phyloP scores from a whole-genome alignment of 1,140 invertebrate species.

The Ooceraea biroi region DNA sequence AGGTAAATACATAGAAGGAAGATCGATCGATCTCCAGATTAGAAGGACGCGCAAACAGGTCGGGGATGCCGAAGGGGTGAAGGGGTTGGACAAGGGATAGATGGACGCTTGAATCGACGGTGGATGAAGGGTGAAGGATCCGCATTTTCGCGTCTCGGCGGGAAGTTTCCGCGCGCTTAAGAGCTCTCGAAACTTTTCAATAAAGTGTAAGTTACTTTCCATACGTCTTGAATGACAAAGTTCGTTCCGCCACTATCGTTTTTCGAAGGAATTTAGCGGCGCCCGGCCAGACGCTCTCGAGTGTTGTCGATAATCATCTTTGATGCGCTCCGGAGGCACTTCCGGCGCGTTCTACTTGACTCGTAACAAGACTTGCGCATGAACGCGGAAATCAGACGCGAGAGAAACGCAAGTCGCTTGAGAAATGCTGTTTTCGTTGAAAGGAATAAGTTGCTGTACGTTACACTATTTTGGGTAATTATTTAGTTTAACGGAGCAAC shows the following conservation, averaged over 20 bases:
- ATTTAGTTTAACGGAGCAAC: too few relatives aligned
- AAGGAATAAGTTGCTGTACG: too few relatives aligned
- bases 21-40: slow-evolving; percentile 43
- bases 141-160: slow-evolving; percentile 57
- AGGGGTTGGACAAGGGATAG: slow-evolving; percentile 5
- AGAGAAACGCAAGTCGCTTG: background rate
- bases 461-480: too few relatives aligned
- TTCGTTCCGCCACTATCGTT: slow-evolving; percentile 61
- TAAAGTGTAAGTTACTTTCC: slow-evolving; percentile 67
- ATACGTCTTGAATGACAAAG: slow-evolving; percentile 64
- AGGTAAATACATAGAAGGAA: background rate
- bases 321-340: slow-evolving; percentile 52
- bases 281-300: slow-evolving; percentile 32
- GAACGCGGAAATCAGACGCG: background rate
- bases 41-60: slow-evolving; percentile 8
- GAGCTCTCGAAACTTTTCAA: slow-evolving; percentile 70
- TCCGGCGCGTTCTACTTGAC: background rate
- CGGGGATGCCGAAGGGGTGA: background rate
- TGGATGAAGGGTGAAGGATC: slow-evolving; percentile 2
- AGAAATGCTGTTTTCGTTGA: background rate
- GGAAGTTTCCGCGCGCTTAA: slow-evolving; percentile 67
- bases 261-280: slow-evolving; percentile 60
- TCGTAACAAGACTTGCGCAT: slow-evolving; percentile 14
- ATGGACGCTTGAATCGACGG: slow-evolving; percentile 45
- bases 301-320: slow-evolving; percentile 67